Conservation (phyloP, 2,113 vertebrate species). For the Pituophis catenifer region DNA sequence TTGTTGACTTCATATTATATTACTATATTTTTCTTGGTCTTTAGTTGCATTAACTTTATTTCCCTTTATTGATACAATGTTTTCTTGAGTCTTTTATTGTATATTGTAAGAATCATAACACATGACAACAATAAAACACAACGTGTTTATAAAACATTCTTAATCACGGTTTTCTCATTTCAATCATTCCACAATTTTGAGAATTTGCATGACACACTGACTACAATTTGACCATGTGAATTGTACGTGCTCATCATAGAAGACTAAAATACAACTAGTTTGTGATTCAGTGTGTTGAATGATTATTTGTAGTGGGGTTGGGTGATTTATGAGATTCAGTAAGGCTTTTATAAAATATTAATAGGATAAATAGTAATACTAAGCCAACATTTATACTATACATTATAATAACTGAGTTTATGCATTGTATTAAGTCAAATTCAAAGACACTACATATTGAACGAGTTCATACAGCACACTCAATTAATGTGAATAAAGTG, state of each 20-base stretch:
- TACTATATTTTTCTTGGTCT: neutral
- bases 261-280: neutral
- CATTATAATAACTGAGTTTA: neutral
- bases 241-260: neutral
- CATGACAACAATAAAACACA: slow-evolving; percentile 8
- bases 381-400: neutral
- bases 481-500: neutral
- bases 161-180: neutral
- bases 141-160: neutral
- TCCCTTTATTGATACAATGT: slow-evolving; percentile 1
- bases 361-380: neutral
- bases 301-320: neutral
- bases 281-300: neutral
- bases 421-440: neutral
- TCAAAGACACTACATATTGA: neutral
- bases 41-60: slow-evolving; percentile 18
- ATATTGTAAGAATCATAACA: neutral
- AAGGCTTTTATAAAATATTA: neutral
- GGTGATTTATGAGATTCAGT: slow-evolving; percentile 3
- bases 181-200: neutral
- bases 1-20: neutral
- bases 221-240: neutral
- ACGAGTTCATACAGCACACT: neutral
- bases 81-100: neutral
- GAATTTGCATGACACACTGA: neutral